Evolutionary conservation across 2,888 invertebrate species (phyloP), one percentile per base, ranked within the genome.

Genomic region (Dilophus febrilis): DNA sequence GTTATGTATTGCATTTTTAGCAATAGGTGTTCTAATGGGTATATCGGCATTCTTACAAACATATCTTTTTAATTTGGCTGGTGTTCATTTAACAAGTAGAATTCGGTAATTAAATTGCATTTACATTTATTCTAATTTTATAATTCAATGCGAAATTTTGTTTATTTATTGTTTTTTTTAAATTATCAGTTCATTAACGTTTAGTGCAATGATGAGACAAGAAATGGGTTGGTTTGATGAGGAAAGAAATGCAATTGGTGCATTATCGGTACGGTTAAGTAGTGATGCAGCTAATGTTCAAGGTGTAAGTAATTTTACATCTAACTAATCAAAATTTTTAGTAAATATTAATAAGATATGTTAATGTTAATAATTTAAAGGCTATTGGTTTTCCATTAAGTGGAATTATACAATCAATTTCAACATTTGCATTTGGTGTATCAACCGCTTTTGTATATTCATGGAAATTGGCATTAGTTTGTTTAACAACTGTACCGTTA

Each of bases 141-240:
- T 13, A 14, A 8, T 5, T 31, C 6, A 6, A 31, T 13, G 7
- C 6, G 31, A 13, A 31, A 11, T 13, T 6, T 13, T 31, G 31
- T 11, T 8, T 13, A 31, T 13, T 10, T 6, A 31, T 13, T 6
- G 6, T n/a, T 31, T n/a, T 6, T 6, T 13, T 13, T 11, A 31
- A 13, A 31, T 31, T n/a, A n/a, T 6, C 31, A 31, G 31, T 11
- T 14, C 33, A 4, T 16, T 7, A 33, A 14, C 13, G 5, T 64
- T 67, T 66, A 65, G 50, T 38, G 45, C 50, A 38, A 54, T 57
- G 22, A 30, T 40, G 16, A 63, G 64, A 34, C 84, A 82, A 53
- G 82, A 82, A 50, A 71, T 81, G 45, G 77, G 73, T 6, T 82
- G 79, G 77, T 82, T 74, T 56, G 82, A 83, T 52, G 65, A 74